Conservation (phyloP, 2,888 invertebrate genomes). For the Platerodrilus igneus region DNA sequence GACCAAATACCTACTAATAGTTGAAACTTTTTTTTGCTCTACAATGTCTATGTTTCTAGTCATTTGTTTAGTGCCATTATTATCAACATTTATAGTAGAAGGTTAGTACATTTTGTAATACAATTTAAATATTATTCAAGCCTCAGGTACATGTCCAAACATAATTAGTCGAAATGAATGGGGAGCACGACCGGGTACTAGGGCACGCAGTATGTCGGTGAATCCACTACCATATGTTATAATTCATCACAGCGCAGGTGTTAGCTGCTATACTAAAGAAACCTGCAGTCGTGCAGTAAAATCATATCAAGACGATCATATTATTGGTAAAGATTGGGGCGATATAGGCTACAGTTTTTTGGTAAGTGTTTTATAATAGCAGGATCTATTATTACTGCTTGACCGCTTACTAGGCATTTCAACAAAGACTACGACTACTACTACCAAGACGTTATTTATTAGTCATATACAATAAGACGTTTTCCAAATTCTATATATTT, state of each 20-base stretch:
- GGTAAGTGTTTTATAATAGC: too few species aligned
- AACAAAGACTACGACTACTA: too few species aligned
- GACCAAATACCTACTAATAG: too few species aligned
- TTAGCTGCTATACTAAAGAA: constrained; percentile 37
- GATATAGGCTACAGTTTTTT: constrained; percentile 36
- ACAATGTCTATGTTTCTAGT: too few species aligned
- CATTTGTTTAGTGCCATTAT: too few species aligned
- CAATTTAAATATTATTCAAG: too few species aligned
- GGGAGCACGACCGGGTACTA: constrained; percentile 37
- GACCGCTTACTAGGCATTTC: too few species aligned
- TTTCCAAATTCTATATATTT: too few species aligned
- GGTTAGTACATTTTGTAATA: constrained; percentile 1
- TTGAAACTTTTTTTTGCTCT: too few species aligned
- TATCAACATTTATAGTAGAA: background rate
- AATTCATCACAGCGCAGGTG: constrained; percentile 43
- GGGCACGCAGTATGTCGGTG: constrained; percentile 3
- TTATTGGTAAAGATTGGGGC: constrained; percentile 29
- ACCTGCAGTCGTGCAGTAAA: constrained; percentile 39
- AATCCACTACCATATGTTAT: constrained; percentile 35
- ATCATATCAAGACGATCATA: constrained; percentile 38
- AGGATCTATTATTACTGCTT: too few species aligned
- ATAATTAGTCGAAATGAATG: constrained; percentile 40
- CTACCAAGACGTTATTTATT: too few species aligned
- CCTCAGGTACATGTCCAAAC: constrained; percentile 21
- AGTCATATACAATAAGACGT: too few species aligned